A percentile compares a stretch with the other conserved stretches of the same genome.
These are phyloP conservation scores for Cyprinodon tularosa DNA, from an alignment of 2,113 vertebrate species.

Conservation along the genomic window DNA sequence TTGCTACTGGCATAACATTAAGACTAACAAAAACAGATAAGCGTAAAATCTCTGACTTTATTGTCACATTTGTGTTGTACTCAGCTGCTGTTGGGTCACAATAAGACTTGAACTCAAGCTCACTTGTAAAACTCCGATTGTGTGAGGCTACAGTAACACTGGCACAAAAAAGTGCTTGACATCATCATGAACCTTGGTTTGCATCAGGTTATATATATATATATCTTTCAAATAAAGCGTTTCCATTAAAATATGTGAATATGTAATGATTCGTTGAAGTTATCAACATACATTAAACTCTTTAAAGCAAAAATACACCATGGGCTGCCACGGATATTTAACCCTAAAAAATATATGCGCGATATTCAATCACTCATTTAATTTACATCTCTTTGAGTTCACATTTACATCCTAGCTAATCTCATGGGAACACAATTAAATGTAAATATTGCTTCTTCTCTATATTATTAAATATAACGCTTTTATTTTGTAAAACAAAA, in stretches of 20 bases:
- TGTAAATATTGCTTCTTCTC: constrained; percentile 66
- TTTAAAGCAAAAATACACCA: constrained; percentile 21
- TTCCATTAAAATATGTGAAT: constrained; percentile 17
- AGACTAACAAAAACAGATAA: constrained; percentile 30
- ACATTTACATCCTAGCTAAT: constrained; percentile 46
- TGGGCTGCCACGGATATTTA: constrained; percentile 27
- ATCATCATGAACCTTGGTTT: constrained; percentile 65
- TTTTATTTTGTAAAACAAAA: constrained; percentile 72
- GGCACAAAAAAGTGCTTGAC: constrained; percentile 68
- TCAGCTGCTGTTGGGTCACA: constrained; percentile 34
- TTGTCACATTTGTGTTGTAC: constrained; percentile 23
- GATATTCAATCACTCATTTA: constrained; percentile 27
- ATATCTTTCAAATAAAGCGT: constrained; percentile 36
- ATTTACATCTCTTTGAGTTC: constrained; percentile 26
- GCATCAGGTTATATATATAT: constrained; percentile 44
- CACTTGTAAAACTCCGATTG: constrained; percentile 28
- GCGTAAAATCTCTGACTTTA: constrained; percentile 25
- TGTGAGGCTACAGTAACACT: constrained; percentile 58
- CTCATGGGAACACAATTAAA: constrained; percentile 37
- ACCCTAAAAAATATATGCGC: constrained; percentile 16
- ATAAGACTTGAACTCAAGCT: constrained; percentile 34
- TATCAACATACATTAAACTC: constrained; percentile 3
- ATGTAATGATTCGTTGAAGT: neutral
- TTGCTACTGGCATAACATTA: constrained; percentile 41
- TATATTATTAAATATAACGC: constrained; percentile 47